Evolutionary conservation across 2,797 vertebrate genomes (phyloP).

Genomic region (Danio tinwini): DNA sequence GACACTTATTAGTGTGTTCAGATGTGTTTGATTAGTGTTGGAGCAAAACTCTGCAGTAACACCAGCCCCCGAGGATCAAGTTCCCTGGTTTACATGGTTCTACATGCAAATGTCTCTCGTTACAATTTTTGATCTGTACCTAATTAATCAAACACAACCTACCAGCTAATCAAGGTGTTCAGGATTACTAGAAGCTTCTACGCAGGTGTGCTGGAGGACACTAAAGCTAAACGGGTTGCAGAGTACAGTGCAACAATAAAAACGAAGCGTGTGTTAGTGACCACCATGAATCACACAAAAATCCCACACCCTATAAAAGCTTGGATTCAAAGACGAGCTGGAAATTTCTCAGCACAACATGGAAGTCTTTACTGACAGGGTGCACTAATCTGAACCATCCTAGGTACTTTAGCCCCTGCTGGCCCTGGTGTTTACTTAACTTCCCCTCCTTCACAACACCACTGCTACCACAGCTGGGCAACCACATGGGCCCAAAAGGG

Average conservation of each 20-base stretch:
- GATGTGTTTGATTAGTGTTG: no score
- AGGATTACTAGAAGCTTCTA: background rate
- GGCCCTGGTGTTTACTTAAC: constrained; percentile 35
- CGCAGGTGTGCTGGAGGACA: background rate
- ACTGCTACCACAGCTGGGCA: constrained; percentile 32
- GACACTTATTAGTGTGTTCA: no score
- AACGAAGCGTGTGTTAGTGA: background rate
- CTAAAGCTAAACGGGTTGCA: background rate
- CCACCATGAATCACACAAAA: background rate
- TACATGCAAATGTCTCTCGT: no score
- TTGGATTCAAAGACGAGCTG: constrained; percentile 16
- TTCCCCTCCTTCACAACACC: constrained; percentile 26
- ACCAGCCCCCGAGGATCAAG: no score
- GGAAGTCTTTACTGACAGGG: constrained; percentile 41
- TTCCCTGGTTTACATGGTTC: no score
- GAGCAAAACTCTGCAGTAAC: no score
- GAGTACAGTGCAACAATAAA: background rate
- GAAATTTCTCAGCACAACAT: constrained; percentile 20
- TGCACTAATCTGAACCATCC: constrained; percentile 17
- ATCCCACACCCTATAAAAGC: background rate
- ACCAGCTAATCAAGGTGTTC: constrained; percentile 10
- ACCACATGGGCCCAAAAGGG: constrained; percentile 6
- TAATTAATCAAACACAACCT: constrained; percentile 7
- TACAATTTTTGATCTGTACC: no score
- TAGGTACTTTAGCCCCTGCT: background rate